Conservation (phyloP, 2,113 vertebrate genomes). For the Pelmatolapia mariae region DNA sequence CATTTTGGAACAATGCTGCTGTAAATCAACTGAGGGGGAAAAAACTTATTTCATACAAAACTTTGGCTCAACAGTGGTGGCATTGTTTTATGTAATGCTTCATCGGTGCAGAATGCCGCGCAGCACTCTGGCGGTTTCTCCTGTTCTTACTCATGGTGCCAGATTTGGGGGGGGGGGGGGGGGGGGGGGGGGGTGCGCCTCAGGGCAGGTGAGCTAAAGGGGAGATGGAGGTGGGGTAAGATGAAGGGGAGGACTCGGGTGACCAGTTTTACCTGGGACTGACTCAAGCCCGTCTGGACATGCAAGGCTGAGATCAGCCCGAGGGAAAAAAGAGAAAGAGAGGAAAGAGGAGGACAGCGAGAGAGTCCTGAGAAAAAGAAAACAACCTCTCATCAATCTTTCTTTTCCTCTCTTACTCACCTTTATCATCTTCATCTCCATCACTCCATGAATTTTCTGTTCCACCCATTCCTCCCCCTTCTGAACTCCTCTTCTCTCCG, state of each 20-base stretch:
- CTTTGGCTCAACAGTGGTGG: slow-evolving; percentile 29
- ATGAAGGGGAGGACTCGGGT: slow-evolving; percentile 59
- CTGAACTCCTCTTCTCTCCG: neutral
- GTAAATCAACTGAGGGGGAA: slow-evolving; percentile 7
- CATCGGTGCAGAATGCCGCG: slow-evolving; percentile 6
- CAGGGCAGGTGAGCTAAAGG: slow-evolving; percentile 60
- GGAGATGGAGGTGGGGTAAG: slow-evolving; percentile 45
- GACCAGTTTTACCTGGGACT: slow-evolving; percentile 68
- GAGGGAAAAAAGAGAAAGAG: slow-evolving; percentile 13
- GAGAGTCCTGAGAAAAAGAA: slow-evolving; percentile 6
- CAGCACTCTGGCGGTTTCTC: slow-evolving; percentile 19
- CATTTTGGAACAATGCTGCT: slow-evolving; percentile 4
- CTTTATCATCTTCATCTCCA: slow-evolving; percentile 36
- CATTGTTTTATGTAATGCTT: slow-evolving; percentile 47
- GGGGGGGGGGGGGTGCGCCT: slow-evolving; percentile 4
- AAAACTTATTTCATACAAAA: slow-evolving; percentile 31
- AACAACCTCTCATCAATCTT: slow-evolving; percentile 18
- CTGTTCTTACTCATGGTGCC: slow-evolving; percentile 31
- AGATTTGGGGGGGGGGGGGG: slow-evolving; percentile 17
- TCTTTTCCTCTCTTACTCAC: neutral
- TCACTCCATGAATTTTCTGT: neutral
- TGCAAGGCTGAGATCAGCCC: slow-evolving; percentile 34
- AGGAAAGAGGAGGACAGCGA: slow-evolving; percentile 12
- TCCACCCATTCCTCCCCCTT: neutral
- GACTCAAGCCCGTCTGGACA: slow-evolving; percentile 61